Percentiles rank a stretch among this genome's conserved stretches.
These are phyloP conservation scores for Smittia sp. DNA, from an alignment of 2,888 invertebrate species.

Conservation along the genomic window DNA sequence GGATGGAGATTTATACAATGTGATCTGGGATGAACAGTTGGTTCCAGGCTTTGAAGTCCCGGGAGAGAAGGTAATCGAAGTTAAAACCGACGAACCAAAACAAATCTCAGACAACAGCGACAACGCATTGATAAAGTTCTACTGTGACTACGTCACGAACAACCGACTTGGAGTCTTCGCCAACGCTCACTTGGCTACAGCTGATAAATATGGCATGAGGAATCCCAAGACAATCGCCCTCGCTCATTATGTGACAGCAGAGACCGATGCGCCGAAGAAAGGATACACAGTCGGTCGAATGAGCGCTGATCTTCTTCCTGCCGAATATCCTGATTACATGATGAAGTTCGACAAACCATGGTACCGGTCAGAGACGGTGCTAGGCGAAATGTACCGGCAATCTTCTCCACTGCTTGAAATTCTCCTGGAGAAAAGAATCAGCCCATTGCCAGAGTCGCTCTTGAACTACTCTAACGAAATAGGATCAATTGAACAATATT, in stretches of 20 bases:
- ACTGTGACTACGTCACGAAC: neutral
- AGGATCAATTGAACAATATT: neutral
- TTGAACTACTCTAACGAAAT: neutral
- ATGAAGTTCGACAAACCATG: neutral
- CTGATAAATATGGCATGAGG: neutral
- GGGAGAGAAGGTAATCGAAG: neutral
- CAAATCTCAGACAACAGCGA: neutral
- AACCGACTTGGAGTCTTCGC: neutral
- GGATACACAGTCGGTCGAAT: conserved; percentile 5
- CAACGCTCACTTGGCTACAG: neutral
- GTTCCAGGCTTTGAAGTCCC: neutral
- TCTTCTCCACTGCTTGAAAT: neutral
- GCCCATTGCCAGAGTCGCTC: neutral
- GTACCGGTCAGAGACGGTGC: neutral
- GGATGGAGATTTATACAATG: conserved; percentile 13
- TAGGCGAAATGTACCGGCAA: conserved; percentile 3
- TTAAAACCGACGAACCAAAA: neutral
- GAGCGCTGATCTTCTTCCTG: neutral
- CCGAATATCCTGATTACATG: conserved; percentile 6
- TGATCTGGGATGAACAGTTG: neutral
- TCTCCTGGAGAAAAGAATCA: neutral
- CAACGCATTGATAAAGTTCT: neutral
- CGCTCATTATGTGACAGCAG: neutral
- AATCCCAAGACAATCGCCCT: neutral
- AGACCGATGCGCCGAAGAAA: conserved; percentile 22